Evolutionary conservation across 2,888 invertebrate species (phyloP).

Genomic region (Anodontia alba): DNA sequence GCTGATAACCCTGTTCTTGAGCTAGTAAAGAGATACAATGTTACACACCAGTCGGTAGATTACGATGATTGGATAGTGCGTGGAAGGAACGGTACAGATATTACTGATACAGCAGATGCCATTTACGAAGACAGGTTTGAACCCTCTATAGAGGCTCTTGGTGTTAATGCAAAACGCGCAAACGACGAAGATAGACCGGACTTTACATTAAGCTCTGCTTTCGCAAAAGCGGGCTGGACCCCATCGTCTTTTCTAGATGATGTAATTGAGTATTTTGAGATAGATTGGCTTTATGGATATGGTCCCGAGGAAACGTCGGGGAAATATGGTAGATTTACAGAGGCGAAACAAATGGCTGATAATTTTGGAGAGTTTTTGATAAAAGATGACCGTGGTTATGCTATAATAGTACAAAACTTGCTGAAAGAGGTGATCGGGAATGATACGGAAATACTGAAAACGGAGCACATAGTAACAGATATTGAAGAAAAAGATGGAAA

Average conservation of each 20-base stretch:
- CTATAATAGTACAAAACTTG: not conserved
- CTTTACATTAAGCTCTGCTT: not conserved
- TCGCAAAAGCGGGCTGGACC: not conserved
- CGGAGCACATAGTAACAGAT: not conserved
- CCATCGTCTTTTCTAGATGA: not conserved
- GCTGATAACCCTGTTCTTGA: not conserved
- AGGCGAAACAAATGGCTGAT: not conserved
- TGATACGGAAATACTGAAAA: not conserved
- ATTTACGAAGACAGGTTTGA: not conserved
- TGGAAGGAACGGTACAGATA: not conserved
- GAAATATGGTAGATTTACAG: not conserved
- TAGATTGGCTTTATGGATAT: not conserved
- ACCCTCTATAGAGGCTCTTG: not conserved
- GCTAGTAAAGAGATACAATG: not conserved
- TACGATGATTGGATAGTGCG: constrained; percentile 14
- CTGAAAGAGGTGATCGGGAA: not conserved
- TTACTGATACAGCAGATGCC: not conserved
- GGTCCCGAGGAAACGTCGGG: not conserved
- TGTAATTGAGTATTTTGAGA: constrained; percentile 17
- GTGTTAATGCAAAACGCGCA: not conserved
- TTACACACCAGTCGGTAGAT: not conserved
- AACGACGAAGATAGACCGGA: not conserved
- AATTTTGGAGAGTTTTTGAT: too few relatives aligned
- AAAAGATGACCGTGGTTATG: not conserved
- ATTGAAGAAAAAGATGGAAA: not conserved